A percentile compares a stretch with the other conserved stretches of the same genome.
phyloP scores from a whole-genome alignment of 1,140 invertebrate genomes.

The Euura saliciscinereae region DNA sequence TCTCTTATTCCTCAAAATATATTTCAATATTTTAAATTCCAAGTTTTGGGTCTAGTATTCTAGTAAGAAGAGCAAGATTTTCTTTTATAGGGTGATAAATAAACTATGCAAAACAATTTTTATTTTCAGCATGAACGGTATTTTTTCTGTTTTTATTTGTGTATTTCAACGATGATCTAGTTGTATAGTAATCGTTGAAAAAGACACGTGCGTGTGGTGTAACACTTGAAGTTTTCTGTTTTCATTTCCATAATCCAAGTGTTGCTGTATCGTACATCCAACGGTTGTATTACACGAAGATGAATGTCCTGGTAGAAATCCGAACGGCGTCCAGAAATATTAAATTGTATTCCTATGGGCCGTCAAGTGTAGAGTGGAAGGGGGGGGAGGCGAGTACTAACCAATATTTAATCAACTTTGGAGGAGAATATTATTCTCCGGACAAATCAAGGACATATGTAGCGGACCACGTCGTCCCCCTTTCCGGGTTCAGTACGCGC shows the following conservation, averaged over 20 bases:
- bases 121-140: too few relatives aligned
- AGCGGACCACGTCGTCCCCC: slow-evolving; percentile 31
- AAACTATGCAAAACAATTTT: too few relatives aligned
- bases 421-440: slow-evolving; percentile 54
- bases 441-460: slow-evolving; percentile 59
- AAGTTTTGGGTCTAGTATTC: too few relatives aligned
- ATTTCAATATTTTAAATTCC: too few relatives aligned
- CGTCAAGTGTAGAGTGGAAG: slow-evolving; percentile 27
- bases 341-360: slow-evolving; percentile 47
- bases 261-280: too few relatives aligned
- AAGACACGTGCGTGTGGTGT: too few relatives aligned
- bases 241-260: too few relatives aligned
- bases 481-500: slow-evolving; percentile 13
- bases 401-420: slow-evolving; percentile 59
- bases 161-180: not conserved
- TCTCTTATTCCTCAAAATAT: too few relatives aligned
- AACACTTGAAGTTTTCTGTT: too few relatives aligned
- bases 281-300: not conserved
- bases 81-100: too few relatives aligned
- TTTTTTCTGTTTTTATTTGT: not conserved
- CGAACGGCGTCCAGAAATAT: slow-evolving; percentile 31
- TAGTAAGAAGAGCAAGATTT: too few relatives aligned
- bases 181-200: not conserved
- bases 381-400: slow-evolving; percentile 35
- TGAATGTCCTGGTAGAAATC: not conserved